Conservation (phyloP, 2,113 vertebrate genomes). For the Corvus hawaiiensis region DNA sequence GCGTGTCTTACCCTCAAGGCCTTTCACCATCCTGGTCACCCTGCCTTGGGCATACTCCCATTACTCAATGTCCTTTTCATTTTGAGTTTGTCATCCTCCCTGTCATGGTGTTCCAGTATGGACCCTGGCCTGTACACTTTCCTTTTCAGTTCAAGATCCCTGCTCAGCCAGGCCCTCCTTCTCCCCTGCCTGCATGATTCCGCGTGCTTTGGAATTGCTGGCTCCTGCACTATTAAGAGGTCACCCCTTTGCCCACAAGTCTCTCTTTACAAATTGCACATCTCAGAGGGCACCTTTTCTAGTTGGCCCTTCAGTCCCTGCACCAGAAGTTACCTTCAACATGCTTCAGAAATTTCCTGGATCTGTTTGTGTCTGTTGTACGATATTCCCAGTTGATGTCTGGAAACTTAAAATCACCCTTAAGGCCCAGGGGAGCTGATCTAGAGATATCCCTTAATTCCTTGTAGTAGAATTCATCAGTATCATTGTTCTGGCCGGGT, state of each 20-base stretch:
- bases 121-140: neutral
- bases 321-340: neutral
- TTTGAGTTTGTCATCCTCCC: neutral
- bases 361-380: neutral
- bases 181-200: neutral
- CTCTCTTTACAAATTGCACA: neutral
- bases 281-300: neutral
- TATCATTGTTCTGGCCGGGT: neutral
- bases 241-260: neutral
- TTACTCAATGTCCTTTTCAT: neutral
- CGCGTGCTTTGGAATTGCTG: neutral
- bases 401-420: neutral
- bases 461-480: neutral
- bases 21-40: neutral
- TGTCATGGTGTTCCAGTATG: neutral
- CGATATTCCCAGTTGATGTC: neutral
- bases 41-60: neutral
- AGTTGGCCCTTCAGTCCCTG: neutral
- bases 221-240: neutral
- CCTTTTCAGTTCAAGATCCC: neutral
- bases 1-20: rapidly evolving
- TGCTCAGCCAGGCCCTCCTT: neutral
- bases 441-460: neutral
- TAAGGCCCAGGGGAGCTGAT: neutral
- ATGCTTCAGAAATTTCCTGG: neutral